Conservation (phyloP, 1,140 invertebrate genomes). For the Sitophilus oryzae region DNA sequence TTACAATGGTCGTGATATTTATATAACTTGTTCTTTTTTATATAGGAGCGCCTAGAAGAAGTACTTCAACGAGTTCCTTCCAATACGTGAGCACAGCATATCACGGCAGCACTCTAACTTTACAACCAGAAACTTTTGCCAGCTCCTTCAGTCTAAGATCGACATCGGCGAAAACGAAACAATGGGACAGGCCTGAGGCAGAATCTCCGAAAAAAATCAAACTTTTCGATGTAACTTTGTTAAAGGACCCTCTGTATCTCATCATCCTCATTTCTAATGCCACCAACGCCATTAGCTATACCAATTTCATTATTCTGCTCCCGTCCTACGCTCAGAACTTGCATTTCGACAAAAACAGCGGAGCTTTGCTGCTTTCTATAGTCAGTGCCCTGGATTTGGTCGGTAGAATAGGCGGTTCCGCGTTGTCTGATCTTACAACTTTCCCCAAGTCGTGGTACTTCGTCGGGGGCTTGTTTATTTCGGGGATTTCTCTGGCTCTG, state of each 20-base stretch:
- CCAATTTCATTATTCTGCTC: constrained; percentile 75
- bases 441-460: constrained; percentile 78
- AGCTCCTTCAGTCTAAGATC: constrained; percentile 71
- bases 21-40: constrained; percentile 9
- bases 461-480: constrained; percentile 67
- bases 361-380: constrained; percentile 67
- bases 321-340: constrained; percentile 66
- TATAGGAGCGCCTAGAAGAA: constrained; percentile 51
- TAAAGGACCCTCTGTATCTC: constrained; percentile 73
- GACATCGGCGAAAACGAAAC: constrained; percentile 37
- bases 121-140: constrained; percentile 69
- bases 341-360: constrained; percentile 61
- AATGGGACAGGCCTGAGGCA: not conserved
- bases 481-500: constrained; percentile 63
- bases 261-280: constrained; percentile 77
- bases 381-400: constrained; percentile 73
- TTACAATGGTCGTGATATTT: no score
- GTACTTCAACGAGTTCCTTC: constrained; percentile 72
- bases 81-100: constrained; percentile 77
- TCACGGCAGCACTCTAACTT: constrained; percentile 72
- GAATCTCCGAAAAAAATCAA: constrained; percentile 46
- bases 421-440: constrained; percentile 64
- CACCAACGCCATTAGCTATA: constrained; percentile 78
- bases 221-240: constrained; percentile 68
- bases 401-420: constrained; percentile 74